Evolutionary conservation across 92 coral and sea anemone genomes (phyloP).

Genomic region (Umimayanthus kanabou): DNA sequence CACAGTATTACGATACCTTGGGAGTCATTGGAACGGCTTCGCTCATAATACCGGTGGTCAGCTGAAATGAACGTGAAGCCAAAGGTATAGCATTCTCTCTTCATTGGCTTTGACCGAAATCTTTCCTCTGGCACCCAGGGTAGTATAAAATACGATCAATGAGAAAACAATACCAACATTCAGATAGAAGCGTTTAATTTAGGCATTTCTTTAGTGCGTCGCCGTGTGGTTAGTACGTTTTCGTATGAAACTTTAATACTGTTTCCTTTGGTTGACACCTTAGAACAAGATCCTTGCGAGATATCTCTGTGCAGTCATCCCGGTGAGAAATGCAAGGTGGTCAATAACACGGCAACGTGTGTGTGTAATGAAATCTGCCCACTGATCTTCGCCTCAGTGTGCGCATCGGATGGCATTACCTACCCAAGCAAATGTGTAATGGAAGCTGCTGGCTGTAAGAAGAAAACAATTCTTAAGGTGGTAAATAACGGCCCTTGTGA

Average conservation of each 20-base stretch:
- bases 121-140: too few relatives aligned
- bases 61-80: too few relatives aligned
- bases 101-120: neutral
- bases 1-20: too few relatives aligned
- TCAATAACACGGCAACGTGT: constrained; percentile 21
- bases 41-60: neutral
- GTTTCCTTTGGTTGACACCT: neutral
- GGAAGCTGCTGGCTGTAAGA: constrained; percentile 37
- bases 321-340: constrained; percentile 20
- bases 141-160: too few relatives aligned
- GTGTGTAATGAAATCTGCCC: constrained; percentile 25
- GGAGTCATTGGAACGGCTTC: neutral
- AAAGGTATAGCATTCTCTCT: too few relatives aligned
- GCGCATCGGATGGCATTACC: constrained; percentile 40
- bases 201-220: neutral
- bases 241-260: neutral
- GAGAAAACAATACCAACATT: too few relatives aligned
- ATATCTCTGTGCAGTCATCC: constrained; percentile 60
- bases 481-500: constrained; percentile 33
- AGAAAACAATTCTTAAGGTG: constrained; percentile 33
- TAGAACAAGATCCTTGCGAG: constrained; percentile 66
- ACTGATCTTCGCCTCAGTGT: constrained; percentile 24
- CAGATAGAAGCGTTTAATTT: too few relatives aligned
- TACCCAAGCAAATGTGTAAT: constrained; percentile 36
- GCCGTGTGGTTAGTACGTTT: constrained; percentile 3